Percentiles rank a stretch among this genome's conserved stretches.
phyloP scores from a whole-genome alignment of 2,888 invertebrate species.

The Nemotelus nigrinus region DNA sequence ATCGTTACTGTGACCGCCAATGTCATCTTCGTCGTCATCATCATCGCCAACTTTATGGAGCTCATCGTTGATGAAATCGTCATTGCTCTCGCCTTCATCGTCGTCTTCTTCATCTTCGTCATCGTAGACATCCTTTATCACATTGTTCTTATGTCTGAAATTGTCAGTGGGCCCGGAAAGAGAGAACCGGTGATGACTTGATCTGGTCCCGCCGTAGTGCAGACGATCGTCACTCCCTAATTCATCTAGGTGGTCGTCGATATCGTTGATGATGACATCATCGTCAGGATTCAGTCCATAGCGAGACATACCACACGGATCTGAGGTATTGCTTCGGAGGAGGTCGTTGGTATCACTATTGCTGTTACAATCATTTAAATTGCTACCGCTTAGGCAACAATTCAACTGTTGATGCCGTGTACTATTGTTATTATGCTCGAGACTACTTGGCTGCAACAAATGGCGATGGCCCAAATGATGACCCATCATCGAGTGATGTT shows the following conservation, averaged over 20 bases:
- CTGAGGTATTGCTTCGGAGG: conserved; percentile 26
- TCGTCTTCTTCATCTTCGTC: conserved; percentile 47
- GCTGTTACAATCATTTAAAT: conserved; percentile 22
- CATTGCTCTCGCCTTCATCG: conserved; percentile 42
- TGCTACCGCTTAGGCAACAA: conserved; percentile 42
- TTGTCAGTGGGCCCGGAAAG: background rate
- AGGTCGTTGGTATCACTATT: conserved; percentile 39
- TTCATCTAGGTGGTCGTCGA: conserved; percentile 46
- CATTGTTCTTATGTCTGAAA: conserved; percentile 14
- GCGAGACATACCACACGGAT: conserved; percentile 36
- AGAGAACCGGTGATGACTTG: conserved; percentile 39
- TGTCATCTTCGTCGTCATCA: conserved; percentile 40
- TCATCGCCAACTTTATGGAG: conserved; percentile 33
- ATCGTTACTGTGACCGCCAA: conserved; percentile 18
- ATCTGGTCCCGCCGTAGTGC: conserved; percentile 41
- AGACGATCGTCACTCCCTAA: conserved; percentile 46
- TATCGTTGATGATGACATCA: conserved; percentile 42
- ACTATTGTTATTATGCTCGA: conserved; percentile 45
- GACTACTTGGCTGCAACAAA: background rate
- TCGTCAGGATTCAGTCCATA: conserved; percentile 29
- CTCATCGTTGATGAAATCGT: conserved; percentile 29
- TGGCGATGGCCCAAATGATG: conserved; percentile 33
- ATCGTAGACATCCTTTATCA: conserved; percentile 27
- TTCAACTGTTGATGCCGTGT: conserved; percentile 40
- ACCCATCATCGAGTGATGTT: conserved; percentile 38